Base-by-base conservation (phyloP, 2,888 invertebrate species). In the Melangyna quadrimaculata region DNA sequence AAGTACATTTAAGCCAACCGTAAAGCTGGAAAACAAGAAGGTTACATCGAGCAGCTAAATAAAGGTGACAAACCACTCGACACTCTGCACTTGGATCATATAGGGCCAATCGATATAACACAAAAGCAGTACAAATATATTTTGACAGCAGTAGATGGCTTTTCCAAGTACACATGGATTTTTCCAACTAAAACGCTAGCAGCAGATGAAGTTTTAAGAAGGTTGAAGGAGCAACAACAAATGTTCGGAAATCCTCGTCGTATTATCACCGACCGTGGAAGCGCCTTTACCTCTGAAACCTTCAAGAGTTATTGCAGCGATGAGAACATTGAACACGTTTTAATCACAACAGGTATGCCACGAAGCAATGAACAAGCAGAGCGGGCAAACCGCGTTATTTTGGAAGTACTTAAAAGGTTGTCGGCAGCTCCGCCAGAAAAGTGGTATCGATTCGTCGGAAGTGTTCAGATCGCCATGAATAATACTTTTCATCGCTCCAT, bases 91-190 rank as follows among this genome's bases (percentile, higher is more conserved):
- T 35, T 81, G 10, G 75, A 81, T 35, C 81, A 75, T 63, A 17
- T 73, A 12, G 69, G 73, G 1, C 63, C 55, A 6, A 22, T 63
- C 7, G 37, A 51, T 7, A n/a, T 35, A 8, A 75, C 75, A 24
- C 22, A 22, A 3, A 32, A 45, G 22, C 61, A 71, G 12, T 71
- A 78, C 45, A 90, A 90, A 59, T 87, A 91, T 57, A 88, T 91
- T 1, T 87, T 91, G 0, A 89, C 89, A 0, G 72, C 90, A 0
- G 74, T 90, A 0, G 90, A 91, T 86, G 89, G 79, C 1, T 91
- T 89, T 67, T 89, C 89, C 0, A 90, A 90, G 61, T 90, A 89
- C 87, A 86, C 87, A 0, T 90, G 90, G 90, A 19, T 90, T 3
- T 90, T 88, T 51, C 89, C n/a, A n/a, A 88, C 87, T 0, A 90